Evolutionary conservation across 2,113 vertebrate genomes (phyloP).

Genomic region (Ictidomys tridecemlineatus): DNA sequence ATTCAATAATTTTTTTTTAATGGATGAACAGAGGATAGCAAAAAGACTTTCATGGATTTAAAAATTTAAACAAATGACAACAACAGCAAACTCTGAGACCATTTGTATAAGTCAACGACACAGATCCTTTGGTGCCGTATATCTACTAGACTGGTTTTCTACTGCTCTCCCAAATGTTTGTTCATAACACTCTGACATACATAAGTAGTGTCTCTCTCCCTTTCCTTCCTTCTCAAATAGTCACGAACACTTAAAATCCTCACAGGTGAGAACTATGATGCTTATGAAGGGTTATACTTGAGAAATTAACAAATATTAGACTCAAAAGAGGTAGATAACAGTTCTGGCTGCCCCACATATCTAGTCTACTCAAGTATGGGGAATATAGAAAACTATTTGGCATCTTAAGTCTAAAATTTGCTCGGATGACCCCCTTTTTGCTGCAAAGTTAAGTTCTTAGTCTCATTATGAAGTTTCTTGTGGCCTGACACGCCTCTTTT

Average conservation of each 20-base stretch:
- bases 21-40: not conserved
- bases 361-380: not conserved
- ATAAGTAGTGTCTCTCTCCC: not conserved
- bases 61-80: constrained; percentile 19
- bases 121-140: not conserved
- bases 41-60: not conserved
- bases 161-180: not conserved
- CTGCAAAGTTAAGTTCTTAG: not conserved
- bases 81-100: not conserved
- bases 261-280: not conserved
- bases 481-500: not conserved
- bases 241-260: not conserved
- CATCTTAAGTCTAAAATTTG: not conserved
- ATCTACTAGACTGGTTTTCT: not conserved
- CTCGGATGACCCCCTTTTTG: not conserved
- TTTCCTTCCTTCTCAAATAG: not conserved
- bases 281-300: not conserved
- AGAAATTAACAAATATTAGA: not conserved
- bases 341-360: not conserved
- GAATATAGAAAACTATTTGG: not conserved
- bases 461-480: not conserved
- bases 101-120: not conserved
- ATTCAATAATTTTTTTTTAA: not conserved
- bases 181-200: not conserved
- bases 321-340: not conserved